Conservation (phyloP, 2,113 vertebrate species). For the Philantomba maxwellii region DNA sequence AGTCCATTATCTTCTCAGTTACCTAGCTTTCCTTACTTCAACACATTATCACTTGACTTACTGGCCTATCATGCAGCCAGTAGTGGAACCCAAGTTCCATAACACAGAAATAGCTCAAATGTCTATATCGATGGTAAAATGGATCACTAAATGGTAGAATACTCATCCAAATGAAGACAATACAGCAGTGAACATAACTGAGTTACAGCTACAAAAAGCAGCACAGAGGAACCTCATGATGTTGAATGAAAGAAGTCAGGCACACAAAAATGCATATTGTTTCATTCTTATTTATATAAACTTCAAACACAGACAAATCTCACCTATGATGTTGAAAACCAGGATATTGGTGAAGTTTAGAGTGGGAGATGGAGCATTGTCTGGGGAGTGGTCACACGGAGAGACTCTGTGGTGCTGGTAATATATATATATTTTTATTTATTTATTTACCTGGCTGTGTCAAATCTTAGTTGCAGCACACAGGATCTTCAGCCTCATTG, state of each 20-base stretch:
- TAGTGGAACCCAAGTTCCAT: not conserved
- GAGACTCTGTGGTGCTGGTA: not conserved
- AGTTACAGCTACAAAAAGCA: not conserved
- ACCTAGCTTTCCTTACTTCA: not conserved
- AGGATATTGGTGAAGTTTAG: not conserved
- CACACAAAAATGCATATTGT: not conserved
- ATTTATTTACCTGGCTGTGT: not conserved
- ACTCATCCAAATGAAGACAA: not conserved
- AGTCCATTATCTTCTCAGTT: not conserved
- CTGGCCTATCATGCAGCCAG: accelerated
- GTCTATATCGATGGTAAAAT: not conserved
- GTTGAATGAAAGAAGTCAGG: not conserved
- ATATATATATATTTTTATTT: not conserved
- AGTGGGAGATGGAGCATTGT: not conserved
- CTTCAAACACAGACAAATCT: not conserved
- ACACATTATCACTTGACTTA: not conserved
- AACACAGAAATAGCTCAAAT: not conserved
- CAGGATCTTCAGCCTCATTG: not conserved
- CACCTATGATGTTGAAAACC: not conserved
- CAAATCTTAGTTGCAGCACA: not conserved
- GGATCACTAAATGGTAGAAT: not conserved
- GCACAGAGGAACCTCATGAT: not conserved
- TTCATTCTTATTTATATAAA: not conserved
- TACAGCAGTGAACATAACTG: not conserved
- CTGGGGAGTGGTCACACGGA: not conserved